Percentiles rank a stretch among this genome's conserved stretches.
Conservation (phyloP, 1,140 invertebrate genomes). For the Meteorus sp. region DNA sequence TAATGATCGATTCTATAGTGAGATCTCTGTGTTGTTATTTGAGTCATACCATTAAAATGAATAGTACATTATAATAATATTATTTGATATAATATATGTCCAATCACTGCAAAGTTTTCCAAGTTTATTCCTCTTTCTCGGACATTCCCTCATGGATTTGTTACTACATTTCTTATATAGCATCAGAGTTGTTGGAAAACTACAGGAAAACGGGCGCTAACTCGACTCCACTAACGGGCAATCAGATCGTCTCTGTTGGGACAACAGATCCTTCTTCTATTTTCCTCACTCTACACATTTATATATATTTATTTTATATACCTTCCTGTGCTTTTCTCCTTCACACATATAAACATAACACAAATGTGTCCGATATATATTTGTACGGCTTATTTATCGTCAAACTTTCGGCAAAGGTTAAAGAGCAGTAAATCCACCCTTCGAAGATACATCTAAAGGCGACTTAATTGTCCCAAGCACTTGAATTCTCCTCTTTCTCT, state of each 20-base stretch:
- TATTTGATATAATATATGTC: background rate
- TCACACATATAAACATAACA: background rate
- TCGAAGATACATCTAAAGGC: constrained; percentile 38
- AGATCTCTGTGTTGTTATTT: no score
- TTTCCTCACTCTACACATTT: constrained; percentile 25
- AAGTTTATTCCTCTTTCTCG: background rate
- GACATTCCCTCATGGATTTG: background rate
- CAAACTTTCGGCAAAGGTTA: constrained; percentile 51
- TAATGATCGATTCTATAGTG: no score
- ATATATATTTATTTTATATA: no score
- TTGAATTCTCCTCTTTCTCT: constrained; percentile 31
- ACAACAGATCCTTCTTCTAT: constrained; percentile 37
- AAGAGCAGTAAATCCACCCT: constrained; percentile 51
- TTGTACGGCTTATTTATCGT: constrained; percentile 55
- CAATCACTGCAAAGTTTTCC: constrained; percentile 4
- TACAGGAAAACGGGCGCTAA: constrained; percentile 5
- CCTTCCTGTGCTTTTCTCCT: background rate
- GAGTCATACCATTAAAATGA: no score
- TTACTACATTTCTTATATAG: constrained; percentile 4
- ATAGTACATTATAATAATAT: no score
- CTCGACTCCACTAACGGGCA: constrained; percentile 44
- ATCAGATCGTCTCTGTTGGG: constrained; percentile 56
- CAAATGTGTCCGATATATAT: no score
- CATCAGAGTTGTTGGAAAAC: constrained; percentile 39
- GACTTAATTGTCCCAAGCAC: constrained; percentile 47